Conservation (phyloP, 2,888 invertebrate genomes). For the Lydus trimaculatus region DNA sequence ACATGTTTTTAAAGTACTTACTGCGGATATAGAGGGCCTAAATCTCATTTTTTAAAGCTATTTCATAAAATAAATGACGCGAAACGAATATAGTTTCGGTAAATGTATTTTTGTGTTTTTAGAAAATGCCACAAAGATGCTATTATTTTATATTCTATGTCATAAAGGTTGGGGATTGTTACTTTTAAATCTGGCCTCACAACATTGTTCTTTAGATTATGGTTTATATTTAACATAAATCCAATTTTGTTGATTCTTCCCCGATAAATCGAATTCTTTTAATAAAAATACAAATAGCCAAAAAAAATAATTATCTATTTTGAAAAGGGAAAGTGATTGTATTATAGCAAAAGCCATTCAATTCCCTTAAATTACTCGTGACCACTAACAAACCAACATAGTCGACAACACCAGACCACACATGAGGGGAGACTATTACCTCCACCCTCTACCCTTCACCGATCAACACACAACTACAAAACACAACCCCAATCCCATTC, state of each 20-base stretch:
- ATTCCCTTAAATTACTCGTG: conserved; percentile 43
- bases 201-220: conserved; percentile 29
- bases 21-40: conserved; percentile 51
- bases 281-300: not conserved
- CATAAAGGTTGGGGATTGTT: conserved; percentile 44
- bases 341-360: conserved; percentile 33
- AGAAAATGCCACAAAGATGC: conserved; percentile 55
- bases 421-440: conserved; percentile 29
- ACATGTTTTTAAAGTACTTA: conserved; percentile 51
- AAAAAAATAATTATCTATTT: not conserved
- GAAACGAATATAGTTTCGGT: conserved; percentile 59
- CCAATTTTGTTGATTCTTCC: conserved; percentile 2
- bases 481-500: conserved; percentile 35
- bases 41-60: conserved; percentile 56
- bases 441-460: conserved; percentile 28
- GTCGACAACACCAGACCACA: conserved; percentile 33
- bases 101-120: conserved; percentile 60
- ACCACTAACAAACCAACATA: conserved; percentile 44
- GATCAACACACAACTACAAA: conserved; percentile 22
- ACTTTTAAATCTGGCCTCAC: conserved; percentile 40
- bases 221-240: conserved; percentile 34
- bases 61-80: conserved; percentile 60
- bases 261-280: conserved; percentile 1
- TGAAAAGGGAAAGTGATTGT: conserved; percentile 31
- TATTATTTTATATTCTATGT: conserved; percentile 56